phyloP scores from a whole-genome alignment of 1,140 invertebrate species.

The Apis laboriosa region DNA sequence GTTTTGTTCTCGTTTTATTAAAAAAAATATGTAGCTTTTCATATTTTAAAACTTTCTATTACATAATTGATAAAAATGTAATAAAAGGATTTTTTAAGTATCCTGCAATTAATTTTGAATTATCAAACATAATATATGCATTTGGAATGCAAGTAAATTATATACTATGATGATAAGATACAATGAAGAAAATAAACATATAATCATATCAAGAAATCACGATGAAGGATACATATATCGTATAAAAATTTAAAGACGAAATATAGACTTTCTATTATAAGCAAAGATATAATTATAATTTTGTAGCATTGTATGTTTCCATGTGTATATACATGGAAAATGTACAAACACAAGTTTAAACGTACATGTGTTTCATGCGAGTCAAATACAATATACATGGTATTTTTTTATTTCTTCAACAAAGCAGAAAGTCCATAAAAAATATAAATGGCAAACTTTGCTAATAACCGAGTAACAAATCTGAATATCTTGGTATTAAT shows the following conservation, averaged over 20 bases:
- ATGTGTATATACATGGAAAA: too few relatives aligned
- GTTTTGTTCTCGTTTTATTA: not conserved
- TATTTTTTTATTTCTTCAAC: slow-evolving; percentile 23
- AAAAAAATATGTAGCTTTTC: slow-evolving; percentile 13
- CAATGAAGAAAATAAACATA: slow-evolving; percentile 2
- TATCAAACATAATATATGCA: slow-evolving; percentile 17
- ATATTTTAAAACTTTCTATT: not conserved
- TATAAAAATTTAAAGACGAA: not conserved
- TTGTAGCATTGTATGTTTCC: not conserved
- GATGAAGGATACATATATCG: not conserved
- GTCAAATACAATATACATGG: slow-evolving; percentile 12
- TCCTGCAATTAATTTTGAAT: slow-evolving; percentile 2
- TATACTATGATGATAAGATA: not conserved
- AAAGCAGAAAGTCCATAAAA: slow-evolving; percentile 13
- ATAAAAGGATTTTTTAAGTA: not conserved
- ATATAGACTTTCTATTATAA: not conserved
- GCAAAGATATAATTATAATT: not conserved
- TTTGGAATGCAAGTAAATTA: slow-evolving; percentile 31
- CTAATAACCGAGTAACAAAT: slow-evolving; percentile 19
- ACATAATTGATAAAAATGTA: slow-evolving; percentile 5
- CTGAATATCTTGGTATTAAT: slow-evolving; percentile 20
- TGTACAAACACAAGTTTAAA: not conserved
- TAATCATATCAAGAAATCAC: slow-evolving; percentile 1
- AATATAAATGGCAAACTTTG: slow-evolving; percentile 27
- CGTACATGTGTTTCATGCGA: slow-evolving; percentile 5